These are phyloP conservation scores for Sisyra terminalis DNA, from an alignment of 2,888 invertebrate genomes.

Conservation along the genomic window DNA sequence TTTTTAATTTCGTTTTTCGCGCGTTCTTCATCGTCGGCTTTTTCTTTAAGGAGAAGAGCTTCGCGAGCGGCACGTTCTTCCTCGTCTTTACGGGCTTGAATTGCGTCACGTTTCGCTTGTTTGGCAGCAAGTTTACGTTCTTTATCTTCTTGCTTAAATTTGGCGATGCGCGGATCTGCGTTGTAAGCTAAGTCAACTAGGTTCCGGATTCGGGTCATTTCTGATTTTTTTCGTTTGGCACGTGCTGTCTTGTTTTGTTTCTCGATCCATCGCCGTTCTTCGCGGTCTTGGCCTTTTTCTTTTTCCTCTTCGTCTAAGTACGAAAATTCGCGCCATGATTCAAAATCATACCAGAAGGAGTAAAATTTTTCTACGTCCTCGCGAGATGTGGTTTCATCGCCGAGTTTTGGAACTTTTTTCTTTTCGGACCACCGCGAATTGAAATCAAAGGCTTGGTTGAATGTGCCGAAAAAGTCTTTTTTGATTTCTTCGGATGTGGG, in stretches of 20 bases:
- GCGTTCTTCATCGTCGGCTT: constrained; percentile 64
- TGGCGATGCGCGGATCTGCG: constrained; percentile 82
- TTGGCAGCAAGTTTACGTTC: constrained; percentile 80
- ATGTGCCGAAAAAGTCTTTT: constrained; percentile 58
- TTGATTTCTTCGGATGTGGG: constrained; percentile 63
- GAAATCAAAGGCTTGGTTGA: constrained; percentile 50
- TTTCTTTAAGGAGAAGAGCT: constrained; percentile 56
- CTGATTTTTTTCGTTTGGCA: constrained; percentile 90
- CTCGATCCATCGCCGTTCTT: constrained; percentile 95
- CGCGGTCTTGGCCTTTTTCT: constrained; percentile 90
- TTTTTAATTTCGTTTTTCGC: constrained; percentile 67
- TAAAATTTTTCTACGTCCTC: constrained; percentile 89
- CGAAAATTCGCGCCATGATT: constrained; percentile 98
- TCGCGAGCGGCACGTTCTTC: constrained; percentile 61
- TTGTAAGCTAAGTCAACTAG: constrained; percentile 90
- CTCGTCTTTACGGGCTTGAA: constrained; percentile 67
- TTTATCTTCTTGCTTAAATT: constrained; percentile 87
- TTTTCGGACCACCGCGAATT: constrained; percentile 88
- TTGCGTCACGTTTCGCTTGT: constrained; percentile 70
- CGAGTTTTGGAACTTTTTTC: constrained; percentile 66
- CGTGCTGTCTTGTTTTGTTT: constrained; percentile 91
- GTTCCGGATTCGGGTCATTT: constrained; percentile 78
- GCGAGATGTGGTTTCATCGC: constrained; percentile 55
- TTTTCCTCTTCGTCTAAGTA: constrained; percentile 98
- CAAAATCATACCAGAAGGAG: constrained; percentile 95